Conservation (phyloP, 2,888 invertebrate genomes). For the Drosophila limbata region DNA sequence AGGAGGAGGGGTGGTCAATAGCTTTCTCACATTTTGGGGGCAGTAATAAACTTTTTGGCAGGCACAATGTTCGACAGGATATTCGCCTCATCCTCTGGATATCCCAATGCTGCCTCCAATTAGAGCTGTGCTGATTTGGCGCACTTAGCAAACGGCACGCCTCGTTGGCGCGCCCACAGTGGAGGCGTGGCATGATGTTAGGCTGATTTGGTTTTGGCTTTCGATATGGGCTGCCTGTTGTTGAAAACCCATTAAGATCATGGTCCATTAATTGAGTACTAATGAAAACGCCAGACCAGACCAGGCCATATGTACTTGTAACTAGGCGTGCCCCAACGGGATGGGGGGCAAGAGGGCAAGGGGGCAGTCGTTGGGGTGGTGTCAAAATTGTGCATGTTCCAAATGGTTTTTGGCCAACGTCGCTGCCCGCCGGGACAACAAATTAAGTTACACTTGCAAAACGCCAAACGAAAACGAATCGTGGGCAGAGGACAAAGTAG, state of each 20-base stretch:
- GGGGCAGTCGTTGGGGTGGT: slow-evolving; percentile 38
- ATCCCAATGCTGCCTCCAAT: slow-evolving; percentile 63
- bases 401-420: slow-evolving; percentile 68
- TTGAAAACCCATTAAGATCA: slow-evolving; percentile 81
- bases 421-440: slow-evolving; percentile 36
- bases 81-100: slow-evolving; percentile 30
- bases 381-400: slow-evolving; percentile 77
- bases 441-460: slow-evolving; percentile 77
- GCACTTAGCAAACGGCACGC: slow-evolving; percentile 73
- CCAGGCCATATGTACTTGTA: slow-evolving; percentile 64
- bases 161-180: slow-evolving; percentile 42
- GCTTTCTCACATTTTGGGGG: slow-evolving; percentile 21
- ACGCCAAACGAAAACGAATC: slow-evolving; percentile 72
- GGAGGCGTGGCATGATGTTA: slow-evolving; percentile 25
- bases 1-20: slow-evolving; percentile 22
- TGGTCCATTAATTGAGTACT: slow-evolving; percentile 81
- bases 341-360: neutral
- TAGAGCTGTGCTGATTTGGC: slow-evolving; percentile 78
- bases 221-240: slow-evolving; percentile 54
- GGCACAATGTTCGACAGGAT: slow-evolving; percentile 22
- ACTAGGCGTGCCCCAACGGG: slow-evolving; percentile 43
- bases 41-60: slow-evolving; percentile 53
- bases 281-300: slow-evolving; percentile 65
- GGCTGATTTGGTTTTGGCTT: slow-evolving; percentile 47
- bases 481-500: slow-evolving; percentile 27